Base-by-base conservation (phyloP, 2,888 invertebrate genomes). In the Caenorhabditis japonica region DNA sequence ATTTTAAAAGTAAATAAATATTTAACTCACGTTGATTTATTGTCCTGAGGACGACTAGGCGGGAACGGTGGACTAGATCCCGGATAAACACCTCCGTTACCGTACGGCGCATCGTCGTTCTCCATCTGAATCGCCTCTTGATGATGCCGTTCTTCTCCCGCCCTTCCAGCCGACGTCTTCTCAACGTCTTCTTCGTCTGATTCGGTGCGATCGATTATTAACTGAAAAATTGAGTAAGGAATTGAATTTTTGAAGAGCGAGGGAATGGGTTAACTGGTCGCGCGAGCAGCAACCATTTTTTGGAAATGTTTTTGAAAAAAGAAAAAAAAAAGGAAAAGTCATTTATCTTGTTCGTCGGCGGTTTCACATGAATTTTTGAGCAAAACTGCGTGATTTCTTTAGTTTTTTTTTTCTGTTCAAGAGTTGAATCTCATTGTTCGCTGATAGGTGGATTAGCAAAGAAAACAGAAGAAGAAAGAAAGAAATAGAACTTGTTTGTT, bases 161-260 rank as follows among this genome's bases (percentile, higher is more conserved):
- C 51, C 25, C 25, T 55, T 47, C 44, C 55, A 15, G 46, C 52
- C 4, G 12, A 12, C 25, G 53, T 21, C 27, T 62, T 74, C 2
- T 69, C 68, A 13, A 62, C 75, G 44, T 82, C 82, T 46, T 82
- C 80, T 8, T 79, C 82, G 41, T 73, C 76, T 30, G 78, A 78
- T 12, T 82, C 80, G 30, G 60, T 51, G 2, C 80, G 70, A 47
- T 77, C 77, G 15, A 82, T 68, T 23, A 82, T 82, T 13, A 82
- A 51, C 82, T 82, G 68, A 41, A 77, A 62, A 61, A 41, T 33
- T 27, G 33, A 25, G 43, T 17, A 17, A 19, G 21, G 38, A 27
- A 17, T 4, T 7, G 8, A n/a, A n/a, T n/a, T n/a, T n/a, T n/a
- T n/a, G n/a, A n/a, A n/a, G n/a, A n/a, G n/a, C n/a, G n/a, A n/a